A percentile compares a stretch with the other conserved stretches of the same genome.
phyloP scores from a whole-genome alignment of 2,113 vertebrate genomes.

The Toxotes chatareus region DNA sequence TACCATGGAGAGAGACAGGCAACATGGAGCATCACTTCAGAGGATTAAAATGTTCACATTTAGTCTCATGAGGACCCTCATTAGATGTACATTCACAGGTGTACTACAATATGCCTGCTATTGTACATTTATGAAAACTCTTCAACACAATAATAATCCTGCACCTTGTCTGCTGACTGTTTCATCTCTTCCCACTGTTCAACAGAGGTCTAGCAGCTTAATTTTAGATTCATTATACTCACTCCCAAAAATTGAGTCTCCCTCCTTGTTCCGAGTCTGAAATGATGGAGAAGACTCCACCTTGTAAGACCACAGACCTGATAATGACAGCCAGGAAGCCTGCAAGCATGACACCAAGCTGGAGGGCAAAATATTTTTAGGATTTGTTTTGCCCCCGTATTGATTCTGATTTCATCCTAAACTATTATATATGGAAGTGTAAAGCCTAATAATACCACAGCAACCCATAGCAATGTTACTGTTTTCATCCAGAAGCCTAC shows the following conservation, averaged over 20 bases:
- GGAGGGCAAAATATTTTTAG: neutral
- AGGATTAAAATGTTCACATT: neutral
- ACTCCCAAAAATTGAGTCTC: constrained; percentile 92
- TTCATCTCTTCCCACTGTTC: too few species aligned
- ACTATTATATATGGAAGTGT: too few species aligned
- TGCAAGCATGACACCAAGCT: constrained; percentile 90
- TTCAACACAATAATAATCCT: too few species aligned
- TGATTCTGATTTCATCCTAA: neutral
- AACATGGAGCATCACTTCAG: neutral
- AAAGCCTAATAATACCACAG: neutral
- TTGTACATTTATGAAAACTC: too few species aligned
- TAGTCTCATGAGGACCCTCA: neutral
- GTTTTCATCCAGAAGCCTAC: constrained; percentile 28
- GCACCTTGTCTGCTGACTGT: too few species aligned
- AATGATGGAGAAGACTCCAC: constrained; percentile 84
- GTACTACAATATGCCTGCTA: too few species aligned
- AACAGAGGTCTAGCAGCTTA: too few species aligned
- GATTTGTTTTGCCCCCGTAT: too few species aligned
- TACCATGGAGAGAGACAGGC: too few species aligned
- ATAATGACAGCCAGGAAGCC: constrained; percentile 90
- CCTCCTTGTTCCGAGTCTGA: constrained; percentile 87
- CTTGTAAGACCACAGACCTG: constrained; percentile 84
- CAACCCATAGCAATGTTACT: neutral
- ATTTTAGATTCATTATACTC: constrained; percentile 72
- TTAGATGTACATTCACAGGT: too few species aligned